A percentile compares a stretch with the other conserved stretches of the same genome.
These are phyloP conservation scores for Pungitius pungitius DNA, from an alignment of 2,113 vertebrate species.

Conservation along the genomic window DNA sequence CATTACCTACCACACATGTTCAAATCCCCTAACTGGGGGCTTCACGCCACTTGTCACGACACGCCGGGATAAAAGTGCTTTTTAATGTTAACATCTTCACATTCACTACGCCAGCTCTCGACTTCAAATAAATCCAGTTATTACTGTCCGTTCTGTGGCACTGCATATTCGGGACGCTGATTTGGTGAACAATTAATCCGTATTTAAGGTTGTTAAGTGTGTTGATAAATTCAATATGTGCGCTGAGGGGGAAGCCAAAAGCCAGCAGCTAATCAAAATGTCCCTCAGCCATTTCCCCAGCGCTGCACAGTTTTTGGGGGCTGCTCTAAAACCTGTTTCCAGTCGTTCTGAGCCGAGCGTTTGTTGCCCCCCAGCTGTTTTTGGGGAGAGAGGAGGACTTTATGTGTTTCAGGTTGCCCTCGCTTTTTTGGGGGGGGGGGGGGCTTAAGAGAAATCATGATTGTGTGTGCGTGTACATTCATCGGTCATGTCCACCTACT, in stretches of 20 bases:
- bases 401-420: slow-evolving; percentile 49
- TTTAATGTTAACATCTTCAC: slow-evolving; percentile 56
- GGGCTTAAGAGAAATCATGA: slow-evolving; percentile 7
- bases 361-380: slow-evolving; percentile 69
- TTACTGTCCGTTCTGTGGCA: slow-evolving; percentile 49
- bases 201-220: slow-evolving; percentile 70
- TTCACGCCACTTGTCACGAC: slow-evolving; percentile 52
- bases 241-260: slow-evolving; percentile 29
- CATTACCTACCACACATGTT: slow-evolving; percentile 56
- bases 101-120: slow-evolving; percentile 20
- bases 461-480: not conserved
- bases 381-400: slow-evolving; percentile 54
- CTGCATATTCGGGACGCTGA: slow-evolving; percentile 32
- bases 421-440: no score
- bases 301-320: slow-evolving; percentile 24
- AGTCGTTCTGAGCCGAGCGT: slow-evolving; percentile 38
- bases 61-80: slow-evolving; percentile 64
- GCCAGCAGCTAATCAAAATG: slow-evolving; percentile 69
- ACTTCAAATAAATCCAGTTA: slow-evolving; percentile 59
- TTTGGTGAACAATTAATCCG: slow-evolving; percentile 73
- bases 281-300: slow-evolving; percentile 72
- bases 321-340: slow-evolving; percentile 46
- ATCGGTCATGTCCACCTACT: slow-evolving; percentile 4
- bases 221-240: slow-evolving; percentile 67
- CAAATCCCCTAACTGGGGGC: slow-evolving; percentile 53